A percentile compares a stretch with the other conserved stretches of the same genome.
These are phyloP conservation scores for Columba livia DNA, from an alignment of 2,113 vertebrate genomes.

Conservation along the genomic window DNA sequence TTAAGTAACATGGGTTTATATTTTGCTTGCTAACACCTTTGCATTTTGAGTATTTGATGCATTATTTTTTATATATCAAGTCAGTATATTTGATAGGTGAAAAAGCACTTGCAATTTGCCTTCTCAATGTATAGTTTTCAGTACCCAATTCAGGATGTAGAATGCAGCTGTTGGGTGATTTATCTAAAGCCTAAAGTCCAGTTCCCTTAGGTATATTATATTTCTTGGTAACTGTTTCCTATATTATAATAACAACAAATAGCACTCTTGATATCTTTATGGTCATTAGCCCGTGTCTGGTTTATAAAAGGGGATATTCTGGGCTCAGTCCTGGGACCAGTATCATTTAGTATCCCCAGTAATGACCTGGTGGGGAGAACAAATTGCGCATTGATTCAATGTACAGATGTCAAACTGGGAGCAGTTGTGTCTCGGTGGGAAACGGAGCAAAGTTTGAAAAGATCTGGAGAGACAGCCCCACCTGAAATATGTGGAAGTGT, in stretches of 20 bases:
- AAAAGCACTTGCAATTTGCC: neutral
- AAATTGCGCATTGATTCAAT: neutral
- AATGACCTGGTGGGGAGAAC: neutral
- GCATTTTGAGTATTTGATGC: neutral
- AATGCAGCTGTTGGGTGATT: neutral
- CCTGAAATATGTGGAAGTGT: fast-evolving
- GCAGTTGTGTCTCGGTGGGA: neutral
- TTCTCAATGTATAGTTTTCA: neutral
- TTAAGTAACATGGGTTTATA: fast-evolving
- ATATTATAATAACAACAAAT: neutral
- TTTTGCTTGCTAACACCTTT: neutral
- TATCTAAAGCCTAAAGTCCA: neutral
- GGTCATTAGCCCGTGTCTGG: neutral
- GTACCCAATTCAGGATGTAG: neutral
- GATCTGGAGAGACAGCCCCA: neutral
- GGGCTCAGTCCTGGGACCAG: neutral
- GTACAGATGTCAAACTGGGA: neutral
- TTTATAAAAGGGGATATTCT: neutral
- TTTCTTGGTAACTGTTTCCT: conserved; percentile 7
- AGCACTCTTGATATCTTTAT: neutral
- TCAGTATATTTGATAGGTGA: neutral
- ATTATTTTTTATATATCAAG: neutral
- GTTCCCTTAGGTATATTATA: conserved; percentile 9
- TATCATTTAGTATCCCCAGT: neutral
- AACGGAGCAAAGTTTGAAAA: neutral